These are phyloP conservation scores for Ophthalmolycus amberensis DNA, from an alignment of 2,113 vertebrate genomes.

Conservation along the genomic window DNA sequence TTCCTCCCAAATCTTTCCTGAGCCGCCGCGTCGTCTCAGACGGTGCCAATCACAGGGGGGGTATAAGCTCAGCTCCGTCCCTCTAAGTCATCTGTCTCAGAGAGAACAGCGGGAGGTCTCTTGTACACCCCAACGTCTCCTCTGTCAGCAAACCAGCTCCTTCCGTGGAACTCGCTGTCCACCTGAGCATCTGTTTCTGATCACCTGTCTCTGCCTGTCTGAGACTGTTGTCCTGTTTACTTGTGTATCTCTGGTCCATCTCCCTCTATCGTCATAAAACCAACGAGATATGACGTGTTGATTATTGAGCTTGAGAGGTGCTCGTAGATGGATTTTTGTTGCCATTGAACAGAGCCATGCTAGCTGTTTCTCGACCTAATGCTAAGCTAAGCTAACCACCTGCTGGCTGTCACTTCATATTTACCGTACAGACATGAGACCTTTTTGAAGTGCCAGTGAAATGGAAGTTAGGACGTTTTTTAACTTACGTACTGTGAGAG, in stretches of 20 bases:
- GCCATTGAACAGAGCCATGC: neutral
- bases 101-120: constrained; percentile 68
- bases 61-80: constrained; percentile 68
- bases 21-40: constrained; percentile 72
- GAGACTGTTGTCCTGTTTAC: constrained; percentile 32
- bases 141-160: constrained; percentile 38
- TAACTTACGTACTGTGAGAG: too few species aligned
- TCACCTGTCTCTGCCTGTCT: constrained; percentile 43
- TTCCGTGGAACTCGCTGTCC: constrained; percentile 35
- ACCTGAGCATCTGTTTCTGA: constrained; percentile 60
- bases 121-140: constrained; percentile 35
- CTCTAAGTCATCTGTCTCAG: constrained; percentile 76
- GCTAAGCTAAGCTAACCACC: neutral
- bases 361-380: neutral
- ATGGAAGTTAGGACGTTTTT: neutral
- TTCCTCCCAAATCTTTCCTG: constrained; percentile 73
- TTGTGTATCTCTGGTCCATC: constrained; percentile 47
- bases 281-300: neutral
- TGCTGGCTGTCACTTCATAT: neutral
- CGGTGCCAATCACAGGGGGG: constrained; percentile 71
- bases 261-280: constrained; percentile 23
- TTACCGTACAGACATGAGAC: neutral
- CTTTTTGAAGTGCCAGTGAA: neutral
- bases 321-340: neutral
- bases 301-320: neutral